A percentile compares a stretch with the other conserved stretches of the same genome.
Evolutionary conservation across 2,888 invertebrate species (phyloP).

Genomic region (Cephus spinipes): DNA sequence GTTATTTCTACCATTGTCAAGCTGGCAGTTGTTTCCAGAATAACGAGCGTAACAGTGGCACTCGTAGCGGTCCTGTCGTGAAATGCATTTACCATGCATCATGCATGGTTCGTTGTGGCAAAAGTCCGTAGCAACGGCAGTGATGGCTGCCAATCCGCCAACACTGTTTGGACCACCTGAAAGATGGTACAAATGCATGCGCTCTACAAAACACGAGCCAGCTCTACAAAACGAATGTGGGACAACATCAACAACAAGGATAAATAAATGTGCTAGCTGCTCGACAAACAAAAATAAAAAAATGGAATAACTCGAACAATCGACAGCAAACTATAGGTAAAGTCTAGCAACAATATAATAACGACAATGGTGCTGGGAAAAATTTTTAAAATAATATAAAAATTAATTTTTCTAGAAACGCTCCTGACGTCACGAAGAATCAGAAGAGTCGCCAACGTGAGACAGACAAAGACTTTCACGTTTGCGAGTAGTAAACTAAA

Average conservation of each 20-base stretch:
- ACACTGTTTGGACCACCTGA: conserved; percentile 57
- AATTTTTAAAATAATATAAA: background rate
- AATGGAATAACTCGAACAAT: background rate
- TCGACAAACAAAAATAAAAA: background rate
- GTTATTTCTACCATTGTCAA: conserved; percentile 71
- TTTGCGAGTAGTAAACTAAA: background rate
- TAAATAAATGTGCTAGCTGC: background rate
- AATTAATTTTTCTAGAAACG: background rate
- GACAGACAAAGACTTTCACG: background rate
- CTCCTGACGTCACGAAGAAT: background rate
- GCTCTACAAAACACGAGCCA: conserved; percentile 32
- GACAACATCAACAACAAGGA: background rate
- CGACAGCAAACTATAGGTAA: background rate
- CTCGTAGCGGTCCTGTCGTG: conserved; percentile 81
- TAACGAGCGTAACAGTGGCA: conserved; percentile 88
- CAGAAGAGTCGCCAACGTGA: background rate
- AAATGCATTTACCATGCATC: conserved; percentile 84
- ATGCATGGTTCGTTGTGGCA: conserved; percentile 86
- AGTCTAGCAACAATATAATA: background rate
- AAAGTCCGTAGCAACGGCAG: conserved; percentile 70
- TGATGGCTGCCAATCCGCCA: conserved; percentile 38
- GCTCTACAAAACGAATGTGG: background rate
- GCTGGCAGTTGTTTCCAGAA: conserved; percentile 89
- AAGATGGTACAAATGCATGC: conserved; percentile 47
- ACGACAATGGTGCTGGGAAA: background rate